A percentile compares a stretch with the other conserved stretches of the same genome.
phyloP scores from a whole-genome alignment of 30 jellyfish, hydroid and myxozoan genomes.

The Pelagia noctiluca region DNA sequence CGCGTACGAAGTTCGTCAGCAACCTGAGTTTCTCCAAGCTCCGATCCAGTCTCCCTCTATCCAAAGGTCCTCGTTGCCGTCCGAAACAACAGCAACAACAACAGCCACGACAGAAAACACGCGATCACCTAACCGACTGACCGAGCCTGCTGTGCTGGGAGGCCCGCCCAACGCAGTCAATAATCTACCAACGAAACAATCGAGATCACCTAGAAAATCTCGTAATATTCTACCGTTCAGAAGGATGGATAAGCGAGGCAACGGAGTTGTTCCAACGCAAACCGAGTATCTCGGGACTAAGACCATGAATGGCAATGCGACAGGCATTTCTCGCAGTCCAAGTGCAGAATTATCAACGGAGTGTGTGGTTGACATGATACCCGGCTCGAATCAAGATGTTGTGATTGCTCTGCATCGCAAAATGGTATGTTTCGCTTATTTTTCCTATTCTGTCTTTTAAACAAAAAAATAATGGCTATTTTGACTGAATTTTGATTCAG shows the following conservation, averaged over 20 bases:
- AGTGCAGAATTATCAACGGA: slow-evolving; percentile 52
- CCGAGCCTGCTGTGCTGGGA: slow-evolving; percentile 70
- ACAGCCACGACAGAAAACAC: slow-evolving; percentile 16
- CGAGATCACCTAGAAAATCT: slow-evolving; percentile 27
- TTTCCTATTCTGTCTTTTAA: too few relatives aligned
- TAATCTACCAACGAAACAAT: slow-evolving; percentile 11
- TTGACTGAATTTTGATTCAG: too few relatives aligned
- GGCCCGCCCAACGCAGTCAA: slow-evolving; percentile 31
- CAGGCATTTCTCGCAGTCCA: slow-evolving; percentile 1
- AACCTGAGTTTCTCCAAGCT: not conserved
- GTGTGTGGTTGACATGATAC: slow-evolving; percentile 25
- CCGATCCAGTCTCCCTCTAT: not conserved
- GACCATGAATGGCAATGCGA: not conserved
- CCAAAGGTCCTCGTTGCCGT: too few relatives aligned
- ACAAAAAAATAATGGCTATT: too few relatives aligned
- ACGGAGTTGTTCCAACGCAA: slow-evolving; percentile 66
- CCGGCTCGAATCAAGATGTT: slow-evolving; percentile 23
- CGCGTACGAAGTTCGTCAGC: slow-evolving; percentile 78
- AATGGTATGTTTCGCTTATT: slow-evolving; percentile 68
- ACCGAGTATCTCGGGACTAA: not conserved
- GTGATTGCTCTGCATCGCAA: slow-evolving; percentile 87
- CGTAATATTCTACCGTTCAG: slow-evolving; percentile 41
- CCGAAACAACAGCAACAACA: slow-evolving; percentile 26
- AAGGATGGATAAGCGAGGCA: slow-evolving; percentile 35
- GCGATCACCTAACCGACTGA: not conserved